Conservation (phyloP, 2,113 vertebrate species). For the Micronycteris hirsuta region DNA sequence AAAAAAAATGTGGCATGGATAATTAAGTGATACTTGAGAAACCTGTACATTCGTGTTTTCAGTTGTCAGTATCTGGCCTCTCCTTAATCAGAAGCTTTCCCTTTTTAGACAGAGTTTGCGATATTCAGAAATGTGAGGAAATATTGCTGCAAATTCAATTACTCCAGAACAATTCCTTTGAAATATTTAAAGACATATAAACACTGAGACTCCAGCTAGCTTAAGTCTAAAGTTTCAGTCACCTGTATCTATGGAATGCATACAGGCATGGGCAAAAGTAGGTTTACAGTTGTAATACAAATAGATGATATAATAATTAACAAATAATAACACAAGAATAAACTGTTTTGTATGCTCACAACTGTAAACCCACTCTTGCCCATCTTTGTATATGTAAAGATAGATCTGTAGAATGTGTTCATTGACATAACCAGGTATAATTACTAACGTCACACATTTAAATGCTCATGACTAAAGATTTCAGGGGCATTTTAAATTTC, state of each 20-base stretch:
- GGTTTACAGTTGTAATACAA: background rate
- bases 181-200: background rate
- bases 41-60: background rate
- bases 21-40: background rate
- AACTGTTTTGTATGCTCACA: background rate
- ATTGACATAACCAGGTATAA: background rate
- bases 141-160: background rate
- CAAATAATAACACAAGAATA: background rate
- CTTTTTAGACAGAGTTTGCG: background rate
- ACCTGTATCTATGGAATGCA: background rate
- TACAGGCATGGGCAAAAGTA: background rate
- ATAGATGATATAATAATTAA: background rate
- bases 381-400: background rate
- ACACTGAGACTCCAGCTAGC: background rate
- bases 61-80: background rate
- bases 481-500: slow-evolving; percentile 2
- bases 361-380: background rate
- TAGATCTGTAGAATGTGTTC: accelerated
- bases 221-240: background rate
- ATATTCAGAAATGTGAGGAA: background rate
- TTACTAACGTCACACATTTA: background rate
- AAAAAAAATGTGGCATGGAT: background rate
- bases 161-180: background rate
- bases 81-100: too few species aligned
- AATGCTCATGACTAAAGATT: background rate